Conservation (phyloP, 2,888 invertebrate genomes). For the Aricia artaxerxes region DNA sequence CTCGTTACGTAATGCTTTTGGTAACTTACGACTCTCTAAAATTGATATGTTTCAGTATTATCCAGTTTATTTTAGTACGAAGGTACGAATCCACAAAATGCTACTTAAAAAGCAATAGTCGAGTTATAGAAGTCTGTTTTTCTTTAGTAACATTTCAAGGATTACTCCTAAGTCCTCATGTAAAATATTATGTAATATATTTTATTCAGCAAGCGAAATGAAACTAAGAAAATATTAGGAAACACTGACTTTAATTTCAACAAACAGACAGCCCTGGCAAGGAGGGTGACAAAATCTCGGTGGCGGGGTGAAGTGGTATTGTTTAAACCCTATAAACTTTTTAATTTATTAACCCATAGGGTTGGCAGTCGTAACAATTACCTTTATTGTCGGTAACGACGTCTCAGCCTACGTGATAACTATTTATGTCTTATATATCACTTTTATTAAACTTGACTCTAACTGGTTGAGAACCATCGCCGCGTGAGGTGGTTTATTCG, state of each 20-base stretch:
- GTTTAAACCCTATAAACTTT: slow-evolving; percentile 74
- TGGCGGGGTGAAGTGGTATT: slow-evolving; percentile 73
- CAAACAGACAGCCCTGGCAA: slow-evolving; percentile 47
- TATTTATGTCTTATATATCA: slow-evolving; percentile 72
- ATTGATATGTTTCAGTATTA: too few species aligned
- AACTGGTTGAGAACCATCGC: slow-evolving; percentile 23
- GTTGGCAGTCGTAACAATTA: slow-evolving; percentile 78
- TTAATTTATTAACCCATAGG: slow-evolving; percentile 78
- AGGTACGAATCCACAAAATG: too few species aligned
- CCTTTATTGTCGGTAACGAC: slow-evolving; percentile 80
- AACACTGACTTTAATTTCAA: neutral
- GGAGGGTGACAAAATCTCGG: slow-evolving; percentile 64
- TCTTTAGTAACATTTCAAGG: neutral
- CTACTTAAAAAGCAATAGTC: neutral
- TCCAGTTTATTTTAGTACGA: too few species aligned
- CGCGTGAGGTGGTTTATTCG: slow-evolving; percentile 27
- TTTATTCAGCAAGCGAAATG: neutral
- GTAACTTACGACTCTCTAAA: too few species aligned
- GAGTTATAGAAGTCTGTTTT: neutral
- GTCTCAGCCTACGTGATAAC: slow-evolving; percentile 78
- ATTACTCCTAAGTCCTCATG: neutral
- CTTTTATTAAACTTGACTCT: slow-evolving; percentile 48
- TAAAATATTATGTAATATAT: neutral
- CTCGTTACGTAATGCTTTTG: neutral
- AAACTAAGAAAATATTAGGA: neutral